Conservation (phyloP, 1,140 invertebrate species). For the Drosophila lacertosa region DNA sequence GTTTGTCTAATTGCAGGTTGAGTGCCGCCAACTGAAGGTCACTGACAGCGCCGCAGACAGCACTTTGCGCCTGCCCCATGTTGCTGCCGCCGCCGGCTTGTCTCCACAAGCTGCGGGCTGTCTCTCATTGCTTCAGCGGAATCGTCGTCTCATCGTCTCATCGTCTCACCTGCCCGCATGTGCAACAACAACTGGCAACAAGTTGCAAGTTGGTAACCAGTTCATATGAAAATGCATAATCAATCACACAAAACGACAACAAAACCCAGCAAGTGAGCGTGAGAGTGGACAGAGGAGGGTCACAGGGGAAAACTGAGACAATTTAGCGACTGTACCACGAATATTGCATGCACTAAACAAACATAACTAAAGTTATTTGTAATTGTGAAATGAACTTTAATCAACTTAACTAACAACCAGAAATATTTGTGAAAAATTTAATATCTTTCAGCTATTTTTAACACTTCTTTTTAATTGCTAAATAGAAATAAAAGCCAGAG, state of each 20-base stretch:
- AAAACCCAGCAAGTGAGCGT: conserved; percentile 21
- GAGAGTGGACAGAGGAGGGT: neutral
- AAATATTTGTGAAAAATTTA: too few species aligned
- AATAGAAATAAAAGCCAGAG: too few species aligned
- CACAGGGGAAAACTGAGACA: neutral
- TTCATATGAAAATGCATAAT: conserved; percentile 80
- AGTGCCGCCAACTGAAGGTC: conserved; percentile 63
- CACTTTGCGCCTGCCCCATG: conserved; percentile 34
- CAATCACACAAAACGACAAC: conserved; percentile 67
- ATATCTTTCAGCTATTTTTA: too few species aligned
- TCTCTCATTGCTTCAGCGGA: conserved; percentile 45
- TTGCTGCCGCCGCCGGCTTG: conserved; percentile 60
- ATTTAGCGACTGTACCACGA: conserved; percentile 7
- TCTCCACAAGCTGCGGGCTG: conserved; percentile 61
- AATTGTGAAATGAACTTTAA: neutral
- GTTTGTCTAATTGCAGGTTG: conserved; percentile 76
- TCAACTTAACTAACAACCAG: too few species aligned
- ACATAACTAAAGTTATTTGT: neutral
- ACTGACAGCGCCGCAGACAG: conserved; percentile 60
- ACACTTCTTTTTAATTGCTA: too few species aligned
- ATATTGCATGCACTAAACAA: conserved; percentile 23
- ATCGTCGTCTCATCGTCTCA: conserved; percentile 28
- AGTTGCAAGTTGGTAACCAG: conserved; percentile 64
- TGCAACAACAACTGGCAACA: conserved; percentile 17
- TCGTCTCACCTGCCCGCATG: conserved; percentile 64